Conservation (phyloP, 2,888 invertebrate genomes). For the Allacma fusca region DNA sequence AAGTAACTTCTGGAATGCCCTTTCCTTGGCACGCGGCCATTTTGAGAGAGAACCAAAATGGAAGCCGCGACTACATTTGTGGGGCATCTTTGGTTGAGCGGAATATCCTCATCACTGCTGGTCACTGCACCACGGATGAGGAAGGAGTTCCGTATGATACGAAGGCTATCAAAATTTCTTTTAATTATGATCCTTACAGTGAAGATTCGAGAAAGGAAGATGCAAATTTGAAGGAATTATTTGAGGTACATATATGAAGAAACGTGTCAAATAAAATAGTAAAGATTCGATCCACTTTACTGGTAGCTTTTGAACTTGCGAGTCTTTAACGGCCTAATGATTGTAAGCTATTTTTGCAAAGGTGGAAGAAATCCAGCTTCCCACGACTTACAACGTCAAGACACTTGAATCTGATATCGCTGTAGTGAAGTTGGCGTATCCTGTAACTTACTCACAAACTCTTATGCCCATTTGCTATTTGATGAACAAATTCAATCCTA, state of each 20-base stretch:
- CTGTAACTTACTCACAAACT: neutral
- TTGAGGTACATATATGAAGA: no score
- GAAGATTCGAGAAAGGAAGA: neutral
- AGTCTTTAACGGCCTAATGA: no score
- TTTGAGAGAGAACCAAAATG: neutral
- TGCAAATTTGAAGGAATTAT: no score
- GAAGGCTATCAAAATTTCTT: neutral
- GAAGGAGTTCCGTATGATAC: neutral
- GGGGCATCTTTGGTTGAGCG: conserved; percentile 16
- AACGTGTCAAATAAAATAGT: no score
- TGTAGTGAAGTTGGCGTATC: neutral
- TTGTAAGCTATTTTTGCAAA: neutral
- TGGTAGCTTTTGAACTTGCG: no score
- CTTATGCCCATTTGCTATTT: conserved; percentile 25
- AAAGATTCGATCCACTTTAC: no score
- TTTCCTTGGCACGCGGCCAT: conserved; percentile 30
- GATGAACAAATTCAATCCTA: neutral
- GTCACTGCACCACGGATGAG: neutral
- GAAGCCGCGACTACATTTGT: neutral
- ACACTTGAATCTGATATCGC: conserved; percentile 23
- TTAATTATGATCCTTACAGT: neutral
- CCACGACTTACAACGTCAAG: neutral
- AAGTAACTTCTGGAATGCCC: neutral
- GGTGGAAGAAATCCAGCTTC: conserved; percentile 1
- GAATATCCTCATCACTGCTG: conserved; percentile 18